Evolutionary conservation across 2,888 invertebrate genomes (phyloP), one percentile per base, ranked within the genome.

Genomic region (Cryptus armator): DNA sequence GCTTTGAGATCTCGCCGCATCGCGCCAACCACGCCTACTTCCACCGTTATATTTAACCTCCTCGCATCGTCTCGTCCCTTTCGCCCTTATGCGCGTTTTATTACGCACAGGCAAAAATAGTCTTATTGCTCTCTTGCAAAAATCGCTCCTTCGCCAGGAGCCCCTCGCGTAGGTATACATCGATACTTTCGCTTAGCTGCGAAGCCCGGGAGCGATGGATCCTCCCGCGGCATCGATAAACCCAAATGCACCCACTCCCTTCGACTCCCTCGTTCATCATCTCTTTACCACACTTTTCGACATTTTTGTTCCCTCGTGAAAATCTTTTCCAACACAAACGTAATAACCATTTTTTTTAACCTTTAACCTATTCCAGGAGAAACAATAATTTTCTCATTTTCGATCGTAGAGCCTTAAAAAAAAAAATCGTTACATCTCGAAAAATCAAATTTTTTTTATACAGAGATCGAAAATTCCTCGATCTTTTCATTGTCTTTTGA

Each of bases 11-110:
- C 62, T 91, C 88, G 89, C 92, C 91, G 90, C 91, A 83, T 86
- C 91, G 88, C 91, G 87, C 90, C 91, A 91, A 89, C 92, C 92
- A 92, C 92, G 91, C 92, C 92, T 68, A 86, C 88, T 88, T 37
- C 88, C 88, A 89, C 88, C 90, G 90, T 92, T 91, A 91, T 62
- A 62, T 92, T 92, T 92, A 91, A 77, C 75, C 75, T 81, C 72
- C 81, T 64, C 80, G 46, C 71, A 62, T 80, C 59, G 43, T 78
- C 70, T 72, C 37, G 29, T 71, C 77, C 70, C 88, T 89, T 86
- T 88, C 88, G 89, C 88, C 89, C 88, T 89, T 90, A 88, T 89
- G 75, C 71, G 77, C 77, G 72, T 77, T 81, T 71, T 77, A 81
- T 81, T 72, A 81, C 76, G 71, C 75, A 74, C 19, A 71, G 62